A percentile compares a stretch with the other conserved stretches of the same genome.
These are phyloP conservation scores for Amazona vittata DNA, from an alignment of 2,113 vertebrate species.

Conservation along the genomic window DNA sequence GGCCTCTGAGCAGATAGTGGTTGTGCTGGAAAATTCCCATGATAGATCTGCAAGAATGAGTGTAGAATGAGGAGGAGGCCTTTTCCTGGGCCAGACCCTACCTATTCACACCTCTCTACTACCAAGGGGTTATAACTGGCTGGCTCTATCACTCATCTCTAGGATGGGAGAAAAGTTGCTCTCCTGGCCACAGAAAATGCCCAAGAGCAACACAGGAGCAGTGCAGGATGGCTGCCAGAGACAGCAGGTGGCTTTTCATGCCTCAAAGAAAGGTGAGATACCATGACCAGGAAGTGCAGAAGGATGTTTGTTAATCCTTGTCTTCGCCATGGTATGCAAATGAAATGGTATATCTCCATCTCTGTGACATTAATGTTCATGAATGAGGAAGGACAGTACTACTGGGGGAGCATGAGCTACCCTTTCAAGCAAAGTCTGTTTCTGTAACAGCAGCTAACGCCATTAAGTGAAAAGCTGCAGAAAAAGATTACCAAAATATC, in stretches of 20 bases:
- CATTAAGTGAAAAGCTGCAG: not conserved
- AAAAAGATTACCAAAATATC: not conserved
- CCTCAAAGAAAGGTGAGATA: not conserved
- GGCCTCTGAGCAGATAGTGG: not conserved
- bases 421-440: not conserved
- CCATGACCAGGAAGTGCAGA: not conserved
- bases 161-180: not conserved
- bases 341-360: not conserved
- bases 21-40: conserved; percentile 10
- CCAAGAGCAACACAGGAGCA: not conserved
- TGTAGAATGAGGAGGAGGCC: not conserved
- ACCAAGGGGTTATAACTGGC: not conserved
- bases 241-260: not conserved
- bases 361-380: not conserved
- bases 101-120: not conserved
- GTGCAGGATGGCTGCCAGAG: not conserved
- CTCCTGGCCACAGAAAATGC: not conserved
- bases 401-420: not conserved
- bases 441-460: not conserved
- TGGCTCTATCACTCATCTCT: not conserved
- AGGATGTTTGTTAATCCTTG: not conserved
- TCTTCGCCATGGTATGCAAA: not conserved
- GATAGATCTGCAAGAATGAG: not conserved
- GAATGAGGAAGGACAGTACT: not conserved
- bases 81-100: not conserved